phyloP scores from a whole-genome alignment of 2,113 vertebrate species.

The Rhodinocichla rosea region DNA sequence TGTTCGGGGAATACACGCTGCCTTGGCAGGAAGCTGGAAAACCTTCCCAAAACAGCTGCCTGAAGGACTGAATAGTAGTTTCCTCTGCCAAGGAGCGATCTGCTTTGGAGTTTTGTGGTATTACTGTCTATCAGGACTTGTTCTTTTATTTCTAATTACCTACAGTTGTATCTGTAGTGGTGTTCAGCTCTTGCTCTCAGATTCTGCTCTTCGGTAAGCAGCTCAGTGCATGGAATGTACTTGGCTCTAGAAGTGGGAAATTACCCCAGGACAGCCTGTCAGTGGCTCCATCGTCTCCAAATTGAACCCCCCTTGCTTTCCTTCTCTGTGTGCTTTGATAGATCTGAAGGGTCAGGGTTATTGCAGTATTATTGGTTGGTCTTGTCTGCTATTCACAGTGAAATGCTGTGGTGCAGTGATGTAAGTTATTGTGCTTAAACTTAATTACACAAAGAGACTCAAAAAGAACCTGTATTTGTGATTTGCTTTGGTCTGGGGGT shows the following conservation, averaged over 20 bases:
- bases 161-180: neutral
- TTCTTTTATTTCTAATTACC: neutral
- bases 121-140: neutral
- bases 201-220: conserved; percentile 19
- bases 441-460: neutral
- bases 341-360: neutral
- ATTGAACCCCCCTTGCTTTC: neutral
- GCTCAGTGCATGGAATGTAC: neutral
- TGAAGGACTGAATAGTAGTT: neutral
- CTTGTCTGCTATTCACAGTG: neutral
- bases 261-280: neutral
- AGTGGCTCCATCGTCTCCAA: neutral
- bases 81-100: neutral
- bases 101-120: neutral
- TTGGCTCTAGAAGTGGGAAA: neutral
- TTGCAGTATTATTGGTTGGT: neutral
- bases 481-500: neutral
- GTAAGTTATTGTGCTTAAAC: neutral
- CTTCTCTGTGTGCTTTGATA: neutral
- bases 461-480: neutral
- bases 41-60: neutral
- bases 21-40: conserved; percentile 35
- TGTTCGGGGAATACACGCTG: neutral
- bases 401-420: neutral
- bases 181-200: neutral